Conservation (phyloP, 2,888 invertebrate genomes). For the Melanotus villosus region DNA sequence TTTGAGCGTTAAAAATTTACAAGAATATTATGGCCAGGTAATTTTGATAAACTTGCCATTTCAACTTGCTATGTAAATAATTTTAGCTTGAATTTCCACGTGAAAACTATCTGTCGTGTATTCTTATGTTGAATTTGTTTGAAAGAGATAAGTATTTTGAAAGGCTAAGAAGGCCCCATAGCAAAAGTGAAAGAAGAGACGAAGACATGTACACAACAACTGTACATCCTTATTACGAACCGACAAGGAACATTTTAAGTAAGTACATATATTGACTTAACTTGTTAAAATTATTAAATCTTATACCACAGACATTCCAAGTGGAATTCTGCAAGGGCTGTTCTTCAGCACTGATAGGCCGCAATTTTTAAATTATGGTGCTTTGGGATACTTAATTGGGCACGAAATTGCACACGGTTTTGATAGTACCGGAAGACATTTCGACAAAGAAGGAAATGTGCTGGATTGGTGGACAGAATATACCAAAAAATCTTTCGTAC, state of each 20-base stretch:
- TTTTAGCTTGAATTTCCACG: slow-evolving; percentile 65
- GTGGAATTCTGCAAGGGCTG: slow-evolving; percentile 88
- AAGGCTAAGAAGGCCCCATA: slow-evolving; percentile 69
- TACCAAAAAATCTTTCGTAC: slow-evolving; percentile 86
- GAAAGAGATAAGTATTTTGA: slow-evolving; percentile 69
- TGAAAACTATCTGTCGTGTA: slow-evolving; percentile 68
- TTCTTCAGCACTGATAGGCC: slow-evolving; percentile 89
- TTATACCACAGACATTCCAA: slow-evolving; percentile 92
- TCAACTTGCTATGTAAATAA: neutral
- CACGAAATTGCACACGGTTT: slow-evolving; percentile 91
- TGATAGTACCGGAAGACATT: slow-evolving; percentile 65
- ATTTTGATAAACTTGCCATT: neutral
- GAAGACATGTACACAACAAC: too few species aligned
- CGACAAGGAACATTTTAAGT: too few species aligned
- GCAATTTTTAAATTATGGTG: slow-evolving; percentile 88
- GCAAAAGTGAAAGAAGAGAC: slow-evolving; percentile 72
- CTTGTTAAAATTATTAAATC: too few species aligned
- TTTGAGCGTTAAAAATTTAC: slow-evolving; percentile 51
- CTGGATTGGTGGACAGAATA: slow-evolving; percentile 78
- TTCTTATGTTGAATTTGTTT: slow-evolving; percentile 70
- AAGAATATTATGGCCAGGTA: slow-evolving; percentile 58
- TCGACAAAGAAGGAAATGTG: slow-evolving; percentile 35
- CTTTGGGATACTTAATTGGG: slow-evolving; percentile 88
- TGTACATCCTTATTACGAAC: too few species aligned
- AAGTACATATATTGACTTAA: too few species aligned